These are phyloP conservation scores for Drosophila ironensis DNA, from an alignment of 1,140 invertebrate genomes.

Conservation along the genomic window DNA sequence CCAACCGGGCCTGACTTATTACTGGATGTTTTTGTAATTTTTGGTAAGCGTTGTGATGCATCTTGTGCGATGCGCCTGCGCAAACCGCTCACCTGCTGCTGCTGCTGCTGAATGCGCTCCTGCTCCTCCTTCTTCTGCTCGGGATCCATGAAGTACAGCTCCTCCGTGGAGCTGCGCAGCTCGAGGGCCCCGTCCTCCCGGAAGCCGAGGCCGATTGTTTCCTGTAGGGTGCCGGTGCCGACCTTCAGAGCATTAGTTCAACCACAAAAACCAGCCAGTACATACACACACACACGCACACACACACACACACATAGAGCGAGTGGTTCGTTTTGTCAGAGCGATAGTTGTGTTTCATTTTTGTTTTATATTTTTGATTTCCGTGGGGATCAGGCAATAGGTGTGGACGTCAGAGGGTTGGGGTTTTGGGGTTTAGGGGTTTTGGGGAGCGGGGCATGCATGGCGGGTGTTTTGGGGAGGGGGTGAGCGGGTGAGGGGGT, in stretches of 20 bases:
- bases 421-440: conserved; percentile 6
- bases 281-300: conserved; percentile 44
- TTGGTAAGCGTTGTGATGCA: too few relatives aligned
- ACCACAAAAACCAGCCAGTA: conserved; percentile 61
- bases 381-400: conserved; percentile 22
- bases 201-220: conserved; percentile 84
- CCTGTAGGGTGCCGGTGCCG: conserved; percentile 82
- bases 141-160: conserved; percentile 90
- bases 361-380: conserved; percentile 3
- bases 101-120: conserved; percentile 66
- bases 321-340: conserved; percentile 22
- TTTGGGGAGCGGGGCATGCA: background rate
- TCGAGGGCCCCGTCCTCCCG: conserved; percentile 91
- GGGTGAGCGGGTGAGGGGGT: background rate
- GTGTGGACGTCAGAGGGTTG: background rate
- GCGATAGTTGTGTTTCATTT: conserved; percentile 7
- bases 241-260: conserved; percentile 79
- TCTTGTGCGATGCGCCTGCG: too few relatives aligned
- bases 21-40: too few relatives aligned
- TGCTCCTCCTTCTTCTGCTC: conserved; percentile 83
- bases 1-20: too few relatives aligned
- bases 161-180: conserved; percentile 92
- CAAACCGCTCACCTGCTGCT: conserved; percentile 59
- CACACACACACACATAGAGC: conserved; percentile 15
- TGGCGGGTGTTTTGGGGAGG: background rate